phyloP scores from a whole-genome alignment of 2,888 invertebrate genomes.

The Rambutsinella grinnellia region DNA sequence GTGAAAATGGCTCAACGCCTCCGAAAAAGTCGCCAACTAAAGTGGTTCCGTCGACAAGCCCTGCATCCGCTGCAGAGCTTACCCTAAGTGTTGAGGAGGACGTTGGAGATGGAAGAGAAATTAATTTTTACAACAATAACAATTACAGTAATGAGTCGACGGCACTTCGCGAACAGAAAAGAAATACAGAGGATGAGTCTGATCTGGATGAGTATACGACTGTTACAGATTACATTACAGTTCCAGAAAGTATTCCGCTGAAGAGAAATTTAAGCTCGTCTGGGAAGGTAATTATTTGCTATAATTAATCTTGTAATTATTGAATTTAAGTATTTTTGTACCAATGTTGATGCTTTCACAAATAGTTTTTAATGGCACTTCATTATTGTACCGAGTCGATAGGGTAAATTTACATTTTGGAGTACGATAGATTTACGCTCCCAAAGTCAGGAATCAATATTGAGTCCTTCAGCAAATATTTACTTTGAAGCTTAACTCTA shows the following conservation, averaged over 20 bases:
- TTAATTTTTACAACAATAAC: conserved; percentile 33
- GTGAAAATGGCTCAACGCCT: background rate
- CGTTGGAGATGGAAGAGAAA: background rate
- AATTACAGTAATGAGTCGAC: conserved; percentile 9
- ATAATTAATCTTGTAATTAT: no score
- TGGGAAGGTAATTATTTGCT: conserved; percentile 14
- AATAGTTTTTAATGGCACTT: no score
- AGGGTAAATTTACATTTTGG: no score
- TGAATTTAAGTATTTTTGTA: no score
- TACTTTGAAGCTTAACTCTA: no score
- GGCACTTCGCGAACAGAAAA: background rate
- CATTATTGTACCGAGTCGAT: no score
- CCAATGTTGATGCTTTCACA: no score
- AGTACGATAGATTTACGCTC: no score
- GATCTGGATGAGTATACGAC: conserved; percentile 20
- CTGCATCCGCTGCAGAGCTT: background rate
- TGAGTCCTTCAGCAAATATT: no score
- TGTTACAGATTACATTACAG: conserved; percentile 10
- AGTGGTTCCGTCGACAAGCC: no score
- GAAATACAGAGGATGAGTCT: background rate
- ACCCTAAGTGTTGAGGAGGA: background rate
- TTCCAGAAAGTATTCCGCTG: conserved; percentile 18
- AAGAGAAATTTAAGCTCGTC: background rate
- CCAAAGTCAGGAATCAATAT: no score
- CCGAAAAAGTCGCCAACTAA: conserved; percentile 20